A percentile compares a stretch with the other conserved stretches of the same genome.
Evolutionary conservation across 2,888 invertebrate species (phyloP).

Genomic region (Brassicogethes aeneus): DNA sequence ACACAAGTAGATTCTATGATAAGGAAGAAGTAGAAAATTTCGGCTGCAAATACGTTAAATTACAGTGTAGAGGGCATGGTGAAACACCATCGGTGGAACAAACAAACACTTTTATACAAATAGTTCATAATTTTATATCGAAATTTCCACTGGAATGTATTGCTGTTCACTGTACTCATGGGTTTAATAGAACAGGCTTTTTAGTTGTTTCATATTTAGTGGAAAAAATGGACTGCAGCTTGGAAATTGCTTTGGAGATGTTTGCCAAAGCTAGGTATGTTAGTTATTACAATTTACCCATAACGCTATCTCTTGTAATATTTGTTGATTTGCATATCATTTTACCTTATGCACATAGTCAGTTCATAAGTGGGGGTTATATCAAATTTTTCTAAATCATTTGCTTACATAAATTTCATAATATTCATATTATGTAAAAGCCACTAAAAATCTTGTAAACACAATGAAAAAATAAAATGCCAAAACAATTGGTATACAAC

Average conservation of each 20-base stretch:
- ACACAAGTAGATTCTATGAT: conserved; percentile 89
- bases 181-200: conserved; percentile 97
- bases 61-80: conserved; percentile 85
- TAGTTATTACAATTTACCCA: too few species aligned
- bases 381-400: too few species aligned
- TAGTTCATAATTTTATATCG: conserved; percentile 69
- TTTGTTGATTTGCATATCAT: too few species aligned
- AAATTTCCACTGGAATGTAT: conserved; percentile 71
- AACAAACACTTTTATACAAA: conserved; percentile 69
- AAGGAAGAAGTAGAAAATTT: conserved; percentile 65
- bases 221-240: conserved; percentile 70
- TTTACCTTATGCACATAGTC: too few species aligned
- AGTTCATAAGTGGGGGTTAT: too few species aligned
- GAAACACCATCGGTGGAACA: conserved; percentile 86
- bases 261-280: conserved; percentile 66
- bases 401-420: too few species aligned
- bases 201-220: conserved; percentile 87
- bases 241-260: conserved; percentile 72
- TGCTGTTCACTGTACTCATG: conserved; percentile 94
- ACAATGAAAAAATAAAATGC: too few species aligned
- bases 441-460: too few species aligned
- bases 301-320: too few species aligned
- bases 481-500: too few species aligned
- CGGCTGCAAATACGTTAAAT: conserved; percentile 77
- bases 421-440: too few species aligned